Base-by-base conservation (phyloP, 2,888 invertebrate genomes). In the Drosophila lutescens region DNA sequence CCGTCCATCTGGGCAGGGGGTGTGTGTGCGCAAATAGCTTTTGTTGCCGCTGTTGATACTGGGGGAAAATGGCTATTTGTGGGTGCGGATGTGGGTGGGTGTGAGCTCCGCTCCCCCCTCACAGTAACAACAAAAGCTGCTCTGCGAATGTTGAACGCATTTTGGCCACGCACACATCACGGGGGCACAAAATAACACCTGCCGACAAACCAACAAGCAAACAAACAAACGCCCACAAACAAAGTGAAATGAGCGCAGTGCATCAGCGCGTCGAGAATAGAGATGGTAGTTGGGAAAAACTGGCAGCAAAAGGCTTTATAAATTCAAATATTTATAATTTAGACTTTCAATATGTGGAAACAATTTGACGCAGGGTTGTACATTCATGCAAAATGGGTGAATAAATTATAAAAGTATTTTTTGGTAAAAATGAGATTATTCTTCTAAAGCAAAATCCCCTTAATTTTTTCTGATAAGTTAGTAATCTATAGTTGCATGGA, bases 171-270 rank as follows among this genome's bases (percentile, higher is more conserved):
- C 83, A 82, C 86, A 77, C 78, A 66, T 54, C 63, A 69, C 71
- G 71, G 74, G 83, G 86, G 83, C 80, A 83, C 78, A 83, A 80
- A 84, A 84, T 86, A 84, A 84, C 83, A 84, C 83, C 88, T 84
- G 86, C 80, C 80, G 86, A 84, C 88, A 88, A 85, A 58, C 34
- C 34, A 34, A 12, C 76, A 76, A 74, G 76, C 83, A 86, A 84
- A 86, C 84, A 79, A 76, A 62, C 62, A 63, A 81, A 85, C 83
- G 65, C 83, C 86, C 68, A 63, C 86, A 86, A 82, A 82, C 86
- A 88, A 70, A 65, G 73, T 66, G 73, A 86, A 83, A 86, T 79
- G 88, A 79, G 83, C 80, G 70, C 75, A 72, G 55, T 70, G 70
- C 68, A 61, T 55, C 72, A 51, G 54, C 10, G 8, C 4, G 6